Evolutionary conservation across 2,888 invertebrate species (phyloP).

Genomic region (Acronicta psi): DNA sequence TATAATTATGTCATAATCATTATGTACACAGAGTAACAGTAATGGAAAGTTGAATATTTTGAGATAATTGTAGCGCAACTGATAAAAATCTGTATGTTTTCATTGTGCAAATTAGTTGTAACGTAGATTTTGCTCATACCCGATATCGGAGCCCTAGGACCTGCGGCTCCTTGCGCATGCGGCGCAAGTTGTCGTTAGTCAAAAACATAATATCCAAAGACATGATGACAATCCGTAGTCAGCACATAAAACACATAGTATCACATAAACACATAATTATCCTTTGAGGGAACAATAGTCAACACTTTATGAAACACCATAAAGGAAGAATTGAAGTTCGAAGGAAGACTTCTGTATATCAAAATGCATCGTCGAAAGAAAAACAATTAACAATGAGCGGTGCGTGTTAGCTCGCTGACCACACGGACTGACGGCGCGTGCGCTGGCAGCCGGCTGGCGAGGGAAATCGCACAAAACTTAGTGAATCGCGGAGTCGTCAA

Average conservation of each 20-base stretch:
- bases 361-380: constrained; percentile 84
- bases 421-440: constrained; percentile 70
- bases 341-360: constrained; percentile 76
- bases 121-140: constrained; percentile 69
- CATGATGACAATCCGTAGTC: constrained; percentile 69
- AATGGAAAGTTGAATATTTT: too few species aligned
- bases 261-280: constrained; percentile 67
- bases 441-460: constrained; percentile 60
- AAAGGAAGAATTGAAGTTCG: constrained; percentile 71
- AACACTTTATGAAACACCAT: constrained; percentile 73
- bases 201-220: constrained; percentile 88
- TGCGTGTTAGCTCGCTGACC: constrained; percentile 72
- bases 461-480: constrained; percentile 84
- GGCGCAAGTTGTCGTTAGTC: constrained; percentile 86
- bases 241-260: constrained; percentile 61
- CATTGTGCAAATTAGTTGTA: not conserved
- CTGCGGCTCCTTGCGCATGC: constrained; percentile 83
- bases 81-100: constrained; percentile 5
- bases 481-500: constrained; percentile 64
- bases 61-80: constrained; percentile 15
- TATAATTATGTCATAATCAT: too few species aligned
- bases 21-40: too few species aligned
- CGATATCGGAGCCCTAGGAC: constrained; percentile 85
- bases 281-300: constrained; percentile 60
- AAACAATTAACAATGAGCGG: constrained; percentile 59